Evolutionary conservation across 1,140 invertebrate genomes (phyloP).

Genomic region (Protaetia brevitarsis): DNA sequence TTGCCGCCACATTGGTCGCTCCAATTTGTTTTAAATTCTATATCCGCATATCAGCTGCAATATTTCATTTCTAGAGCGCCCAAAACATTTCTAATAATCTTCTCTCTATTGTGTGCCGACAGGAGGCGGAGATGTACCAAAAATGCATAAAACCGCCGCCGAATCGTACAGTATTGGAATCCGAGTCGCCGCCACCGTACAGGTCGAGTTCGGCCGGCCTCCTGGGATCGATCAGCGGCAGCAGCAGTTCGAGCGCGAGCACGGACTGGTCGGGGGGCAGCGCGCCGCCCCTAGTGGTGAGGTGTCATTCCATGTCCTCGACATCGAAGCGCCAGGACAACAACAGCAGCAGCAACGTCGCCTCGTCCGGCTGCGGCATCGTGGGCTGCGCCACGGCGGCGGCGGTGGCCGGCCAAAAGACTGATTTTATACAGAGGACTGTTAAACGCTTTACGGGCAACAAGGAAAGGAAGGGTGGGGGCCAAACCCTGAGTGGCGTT

Average conservation of each 20-base stretch:
- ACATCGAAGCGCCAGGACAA: constrained; percentile 31
- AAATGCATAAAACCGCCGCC: constrained; percentile 69
- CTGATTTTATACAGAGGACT: constrained; percentile 51
- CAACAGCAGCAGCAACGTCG: constrained; percentile 29
- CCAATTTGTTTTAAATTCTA: no score
- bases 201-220: constrained; percentile 57
- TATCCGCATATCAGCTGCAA: no score
- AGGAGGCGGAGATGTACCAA: constrained; percentile 67
- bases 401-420: constrained; percentile 41
- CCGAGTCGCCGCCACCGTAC: constrained; percentile 64
- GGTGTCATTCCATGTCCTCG: constrained; percentile 48
- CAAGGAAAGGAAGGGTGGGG: constrained; percentile 37
- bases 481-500: no score
- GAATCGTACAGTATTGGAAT: constrained; percentile 67
- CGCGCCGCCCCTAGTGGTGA: constrained; percentile 42
- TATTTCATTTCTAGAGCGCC: no score
- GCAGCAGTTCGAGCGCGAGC: constrained; percentile 32
- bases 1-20: no score
- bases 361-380: background rate
- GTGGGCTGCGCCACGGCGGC: background rate
- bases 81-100: background rate
- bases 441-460: constrained; percentile 49
- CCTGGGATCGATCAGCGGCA: constrained; percentile 40
- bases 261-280: constrained; percentile 29
- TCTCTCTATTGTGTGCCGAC: no score